phyloP scores from a whole-genome alignment of 2,888 invertebrate species.

The Incurvaria masculella region DNA sequence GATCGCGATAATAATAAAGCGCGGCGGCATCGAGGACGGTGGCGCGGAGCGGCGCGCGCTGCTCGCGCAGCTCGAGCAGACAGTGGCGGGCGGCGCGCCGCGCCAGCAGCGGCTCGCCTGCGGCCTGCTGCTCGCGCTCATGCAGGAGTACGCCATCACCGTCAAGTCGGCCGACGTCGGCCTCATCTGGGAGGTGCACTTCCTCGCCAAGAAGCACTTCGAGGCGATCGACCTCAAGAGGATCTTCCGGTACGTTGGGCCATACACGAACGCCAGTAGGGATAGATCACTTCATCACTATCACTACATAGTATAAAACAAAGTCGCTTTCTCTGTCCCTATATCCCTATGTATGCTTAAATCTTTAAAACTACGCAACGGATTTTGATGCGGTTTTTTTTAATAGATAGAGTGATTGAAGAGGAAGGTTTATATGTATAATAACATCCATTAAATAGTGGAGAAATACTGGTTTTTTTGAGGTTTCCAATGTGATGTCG shows the following conservation, averaged over 20 bases:
- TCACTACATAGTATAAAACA: too few species aligned
- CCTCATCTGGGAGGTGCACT: constrained; percentile 84
- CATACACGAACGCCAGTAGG: not conserved
- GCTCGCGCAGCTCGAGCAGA: constrained; percentile 70
- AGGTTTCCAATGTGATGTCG: too few species aligned
- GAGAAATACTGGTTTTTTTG: too few species aligned
- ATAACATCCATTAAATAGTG: too few species aligned
- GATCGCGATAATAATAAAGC: constrained; percentile 85
- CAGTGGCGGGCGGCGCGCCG: constrained; percentile 79
- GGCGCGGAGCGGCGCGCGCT: constrained; percentile 66
- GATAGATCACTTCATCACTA: not conserved
- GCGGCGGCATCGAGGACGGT: constrained; percentile 73
- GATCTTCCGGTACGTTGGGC: constrained; percentile 61
- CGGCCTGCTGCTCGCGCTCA: constrained; percentile 74
- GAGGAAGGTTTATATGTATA: too few species aligned
- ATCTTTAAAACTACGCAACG: too few species aligned
- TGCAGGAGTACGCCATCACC: constrained; percentile 87
- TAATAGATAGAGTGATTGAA: too few species aligned
- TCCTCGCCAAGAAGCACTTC: constrained; percentile 79
- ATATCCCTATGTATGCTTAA: too few species aligned
- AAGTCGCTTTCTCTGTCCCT: too few species aligned
- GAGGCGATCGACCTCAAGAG: constrained; percentile 75
- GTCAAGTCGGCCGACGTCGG: constrained; percentile 85
- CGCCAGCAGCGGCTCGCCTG: constrained; percentile 81
- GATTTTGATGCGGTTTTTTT: too few species aligned